These are phyloP conservation scores for Chaetodon trifasciatus DNA, from an alignment of 2,797 vertebrate species.

Conservation along the genomic window DNA sequence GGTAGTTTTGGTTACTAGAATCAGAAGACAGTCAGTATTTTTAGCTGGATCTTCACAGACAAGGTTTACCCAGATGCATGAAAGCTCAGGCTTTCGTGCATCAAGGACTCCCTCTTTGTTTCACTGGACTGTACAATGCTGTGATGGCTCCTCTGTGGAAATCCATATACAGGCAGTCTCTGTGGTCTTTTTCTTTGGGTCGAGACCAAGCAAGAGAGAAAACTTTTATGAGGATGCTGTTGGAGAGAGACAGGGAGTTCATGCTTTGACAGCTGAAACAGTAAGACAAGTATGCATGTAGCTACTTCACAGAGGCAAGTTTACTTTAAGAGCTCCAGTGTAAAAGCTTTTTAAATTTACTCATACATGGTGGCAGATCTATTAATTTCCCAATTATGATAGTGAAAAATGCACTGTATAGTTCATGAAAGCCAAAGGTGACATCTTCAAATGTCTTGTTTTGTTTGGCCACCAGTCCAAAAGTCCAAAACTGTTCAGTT, in stretches of 20 bases:
- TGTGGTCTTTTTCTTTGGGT: slow-evolving; percentile 69
- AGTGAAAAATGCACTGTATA: neutral
- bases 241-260: slow-evolving; percentile 62
- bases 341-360: too few relatives aligned
- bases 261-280: slow-evolving; percentile 62
- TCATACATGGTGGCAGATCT: too few relatives aligned
- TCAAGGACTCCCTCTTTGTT: neutral
- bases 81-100: neutral
- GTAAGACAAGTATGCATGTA: slow-evolving; percentile 48
- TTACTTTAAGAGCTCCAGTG: neutral
- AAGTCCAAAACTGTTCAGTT: neutral
- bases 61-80: neutral
- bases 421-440: neutral
- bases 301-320: neutral
- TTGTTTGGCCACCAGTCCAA: neutral
- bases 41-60: neutral
- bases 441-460: neutral
- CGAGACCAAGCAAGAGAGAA: slow-evolving; percentile 52
- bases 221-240: slow-evolving; percentile 46
- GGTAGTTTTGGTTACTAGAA: neutral
- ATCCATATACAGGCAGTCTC: slow-evolving; percentile 69
- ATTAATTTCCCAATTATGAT: neutral
- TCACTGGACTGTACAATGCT: neutral
- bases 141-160: slow-evolving; percentile 78
- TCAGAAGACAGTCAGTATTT: slow-evolving; percentile 3